These are phyloP conservation scores for Melitaea athalia DNA, from an alignment of 2,888 invertebrate genomes.

Conservation along the genomic window DNA sequence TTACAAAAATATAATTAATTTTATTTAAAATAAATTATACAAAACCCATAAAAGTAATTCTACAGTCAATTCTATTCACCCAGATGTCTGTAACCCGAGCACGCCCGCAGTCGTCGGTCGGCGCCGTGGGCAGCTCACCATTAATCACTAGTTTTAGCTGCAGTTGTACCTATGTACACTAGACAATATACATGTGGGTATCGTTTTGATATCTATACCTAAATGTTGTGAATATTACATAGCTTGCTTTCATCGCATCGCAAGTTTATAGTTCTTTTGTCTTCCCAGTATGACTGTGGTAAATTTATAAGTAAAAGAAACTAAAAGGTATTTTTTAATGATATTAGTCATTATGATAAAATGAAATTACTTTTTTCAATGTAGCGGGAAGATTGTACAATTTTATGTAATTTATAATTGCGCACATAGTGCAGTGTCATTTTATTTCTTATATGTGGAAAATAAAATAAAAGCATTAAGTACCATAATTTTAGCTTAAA, in stretches of 20 bases:
- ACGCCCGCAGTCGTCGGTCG: conserved; percentile 66
- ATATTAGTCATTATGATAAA: too few relatives aligned
- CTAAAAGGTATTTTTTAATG: too few relatives aligned
- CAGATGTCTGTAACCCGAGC: conserved; percentile 41
- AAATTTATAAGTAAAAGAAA: too few relatives aligned
- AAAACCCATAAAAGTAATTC: background rate
- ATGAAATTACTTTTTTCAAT: too few relatives aligned
- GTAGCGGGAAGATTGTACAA: too few relatives aligned
- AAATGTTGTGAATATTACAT: conserved; percentile 6
- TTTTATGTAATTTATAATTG: too few relatives aligned
- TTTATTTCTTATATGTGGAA: too few relatives aligned
- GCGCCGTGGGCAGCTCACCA: conserved; percentile 69
- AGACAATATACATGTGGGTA: conserved; percentile 29
- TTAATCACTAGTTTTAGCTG: conserved; percentile 77
- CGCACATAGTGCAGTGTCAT: too few relatives aligned
- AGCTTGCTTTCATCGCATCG: background rate
- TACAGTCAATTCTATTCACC: conserved; percentile 7
- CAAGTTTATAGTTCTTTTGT: background rate
- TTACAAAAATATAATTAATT: too few relatives aligned
- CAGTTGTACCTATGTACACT: conserved; percentile 56
- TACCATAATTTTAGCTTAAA: too few relatives aligned
- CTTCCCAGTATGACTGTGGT: background rate
- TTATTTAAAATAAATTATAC: background rate
- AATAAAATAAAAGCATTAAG: too few relatives aligned
- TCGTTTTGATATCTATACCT: conserved; percentile 22